Conservation (phyloP, 2,113 vertebrate species). For the Phyllopteryx taeniolatus region DNA sequence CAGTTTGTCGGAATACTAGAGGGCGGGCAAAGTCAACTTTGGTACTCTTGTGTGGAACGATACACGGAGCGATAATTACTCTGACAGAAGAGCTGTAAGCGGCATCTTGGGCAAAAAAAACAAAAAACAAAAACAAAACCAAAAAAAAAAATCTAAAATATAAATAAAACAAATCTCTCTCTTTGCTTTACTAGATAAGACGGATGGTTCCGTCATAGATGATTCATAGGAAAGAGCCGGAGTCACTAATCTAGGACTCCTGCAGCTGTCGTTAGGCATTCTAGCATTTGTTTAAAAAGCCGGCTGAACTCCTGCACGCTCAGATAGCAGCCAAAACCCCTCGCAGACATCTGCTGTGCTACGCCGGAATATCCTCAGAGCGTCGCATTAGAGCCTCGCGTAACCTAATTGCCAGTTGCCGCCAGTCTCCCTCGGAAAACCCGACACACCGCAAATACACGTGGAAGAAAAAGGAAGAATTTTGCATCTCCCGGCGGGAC, state of each 20-base stretch:
- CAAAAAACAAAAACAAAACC: neutral
- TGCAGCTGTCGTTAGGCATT: constrained; percentile 58
- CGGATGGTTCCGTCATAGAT: constrained; percentile 60
- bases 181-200: constrained; percentile 41
- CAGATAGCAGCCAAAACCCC: constrained; percentile 51
- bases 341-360: constrained; percentile 52
- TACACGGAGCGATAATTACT: constrained; percentile 57
- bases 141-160: constrained; percentile 32
- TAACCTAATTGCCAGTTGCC: constrained; percentile 35
- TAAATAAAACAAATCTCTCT: constrained; percentile 30
- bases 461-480: constrained; percentile 11
- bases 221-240: constrained; percentile 56
- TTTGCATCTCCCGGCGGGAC: constrained; percentile 43
- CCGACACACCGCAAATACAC: constrained; percentile 9
- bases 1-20: constrained; percentile 66
- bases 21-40: constrained; percentile 64
- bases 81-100: constrained; percentile 48
- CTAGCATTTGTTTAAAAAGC: constrained; percentile 61
- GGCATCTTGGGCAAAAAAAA: constrained; percentile 29
- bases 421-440: constrained; percentile 21
- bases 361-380: constrained; percentile 49
- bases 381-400: constrained; percentile 36
- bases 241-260: constrained; percentile 55
- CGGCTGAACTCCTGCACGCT: constrained; percentile 65
- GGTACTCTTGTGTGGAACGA: constrained; percentile 50